phyloP scores from a whole-genome alignment of 2,797 vertebrate species.

The Aulostomus chinensis region DNA sequence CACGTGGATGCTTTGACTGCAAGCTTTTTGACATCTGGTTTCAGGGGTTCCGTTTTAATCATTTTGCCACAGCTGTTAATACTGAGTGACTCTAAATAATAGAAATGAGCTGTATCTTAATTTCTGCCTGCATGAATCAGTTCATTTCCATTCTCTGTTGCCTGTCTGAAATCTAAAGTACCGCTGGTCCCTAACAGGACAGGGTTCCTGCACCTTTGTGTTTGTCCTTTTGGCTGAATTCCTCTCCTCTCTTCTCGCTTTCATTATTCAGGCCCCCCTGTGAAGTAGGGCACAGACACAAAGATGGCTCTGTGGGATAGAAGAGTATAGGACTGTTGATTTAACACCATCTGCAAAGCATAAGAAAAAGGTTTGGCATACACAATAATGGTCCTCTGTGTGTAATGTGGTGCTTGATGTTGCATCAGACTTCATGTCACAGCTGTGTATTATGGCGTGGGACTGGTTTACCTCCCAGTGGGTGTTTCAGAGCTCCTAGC shows the following conservation, averaged over 20 bases:
- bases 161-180: slow-evolving; percentile 3
- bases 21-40: too few relatives aligned
- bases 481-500: too few relatives aligned
- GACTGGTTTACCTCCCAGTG: too few relatives aligned
- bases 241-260: slow-evolving; percentile 33
- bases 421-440: slow-evolving; percentile 26
- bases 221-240: slow-evolving; percentile 33
- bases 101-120: background rate
- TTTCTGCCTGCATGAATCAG: background rate
- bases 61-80: too few relatives aligned
- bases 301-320: slow-evolving; percentile 30
- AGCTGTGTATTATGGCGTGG: too few relatives aligned
- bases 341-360: background rate
- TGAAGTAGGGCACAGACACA: slow-evolving; percentile 23
- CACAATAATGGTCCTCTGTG: background rate
- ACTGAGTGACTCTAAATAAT: too few relatives aligned
- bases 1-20: too few relatives aligned
- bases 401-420: slow-evolving; percentile 19
- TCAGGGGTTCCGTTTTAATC: too few relatives aligned
- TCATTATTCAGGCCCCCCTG: slow-evolving; percentile 62
- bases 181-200: slow-evolving; percentile 8
- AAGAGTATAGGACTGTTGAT: slow-evolving; percentile 5
- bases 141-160: background rate
- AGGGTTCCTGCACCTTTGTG: slow-evolving; percentile 28
- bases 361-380: background rate